Evolutionary conservation across 2,113 vertebrate genomes (phyloP).

Genomic region (Saccopteryx leptura): DNA sequence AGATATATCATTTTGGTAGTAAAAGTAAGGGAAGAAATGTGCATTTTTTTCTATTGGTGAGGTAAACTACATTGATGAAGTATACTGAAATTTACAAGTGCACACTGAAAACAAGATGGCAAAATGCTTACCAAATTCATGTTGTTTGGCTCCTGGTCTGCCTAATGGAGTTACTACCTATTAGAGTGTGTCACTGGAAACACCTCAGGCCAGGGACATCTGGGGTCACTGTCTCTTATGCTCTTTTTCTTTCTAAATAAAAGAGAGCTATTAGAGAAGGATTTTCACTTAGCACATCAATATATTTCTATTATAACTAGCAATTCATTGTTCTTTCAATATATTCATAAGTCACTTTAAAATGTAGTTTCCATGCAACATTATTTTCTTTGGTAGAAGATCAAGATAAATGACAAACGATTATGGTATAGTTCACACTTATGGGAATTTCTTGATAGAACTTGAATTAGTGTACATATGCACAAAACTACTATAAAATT

Average conservation of each 20-base stretch:
- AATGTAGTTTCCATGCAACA: slow-evolving; percentile 53
- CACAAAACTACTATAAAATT: slow-evolving; percentile 47
- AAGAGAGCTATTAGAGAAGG: background rate
- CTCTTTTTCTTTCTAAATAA: background rate
- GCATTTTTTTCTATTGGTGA: background rate
- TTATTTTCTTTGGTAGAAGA: slow-evolving; percentile 64
- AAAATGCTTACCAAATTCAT: background rate
- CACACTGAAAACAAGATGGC: background rate
- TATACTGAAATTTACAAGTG: background rate
- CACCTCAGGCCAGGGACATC: background rate
- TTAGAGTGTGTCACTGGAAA: background rate
- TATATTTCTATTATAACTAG: slow-evolving; percentile 69
- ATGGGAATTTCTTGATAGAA: slow-evolving; percentile 35
- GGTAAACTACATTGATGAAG: background rate
- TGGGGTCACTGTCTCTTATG: background rate
- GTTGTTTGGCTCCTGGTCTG: background rate
- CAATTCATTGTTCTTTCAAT: slow-evolving; percentile 64
- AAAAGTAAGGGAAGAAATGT: background rate
- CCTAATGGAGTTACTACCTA: background rate
- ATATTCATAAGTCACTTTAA: slow-evolving; percentile 69
- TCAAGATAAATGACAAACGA: slow-evolving; percentile 70
- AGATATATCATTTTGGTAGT: background rate
- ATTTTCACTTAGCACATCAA: slow-evolving; percentile 62
- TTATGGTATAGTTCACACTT: slow-evolving; percentile 52
- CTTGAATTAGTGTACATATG: background rate